phyloP scores from a whole-genome alignment of 1,140 invertebrate genomes.

The Heliconius melpomene region DNA sequence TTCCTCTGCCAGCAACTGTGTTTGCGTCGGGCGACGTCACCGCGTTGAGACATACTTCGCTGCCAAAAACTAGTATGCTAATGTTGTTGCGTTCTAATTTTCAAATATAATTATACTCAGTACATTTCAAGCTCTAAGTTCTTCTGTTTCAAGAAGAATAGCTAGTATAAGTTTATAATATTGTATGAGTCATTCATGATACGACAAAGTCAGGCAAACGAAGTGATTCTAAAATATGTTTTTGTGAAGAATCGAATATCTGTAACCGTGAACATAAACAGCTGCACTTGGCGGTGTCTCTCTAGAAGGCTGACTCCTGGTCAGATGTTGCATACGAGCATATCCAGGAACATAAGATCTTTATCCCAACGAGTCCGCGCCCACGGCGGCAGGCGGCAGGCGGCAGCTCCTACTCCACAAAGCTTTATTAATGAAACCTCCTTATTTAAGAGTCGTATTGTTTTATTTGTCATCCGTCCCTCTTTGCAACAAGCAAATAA shows the following conservation, averaged over 20 bases:
- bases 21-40: background rate
- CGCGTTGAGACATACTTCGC: background rate
- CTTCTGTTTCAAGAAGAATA: background rate
- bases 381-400: no score
- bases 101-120: background rate
- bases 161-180: background rate
- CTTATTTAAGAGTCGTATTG: background rate
- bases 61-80: constrained; percentile 4
- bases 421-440: background rate
- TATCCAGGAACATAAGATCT: background rate
- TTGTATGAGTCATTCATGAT: background rate
- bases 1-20: background rate
- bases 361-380: background rate
- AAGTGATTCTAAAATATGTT: background rate
- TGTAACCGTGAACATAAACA: background rate
- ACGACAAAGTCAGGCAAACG: background rate
- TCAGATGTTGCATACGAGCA: no score
- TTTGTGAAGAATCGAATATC: background rate
- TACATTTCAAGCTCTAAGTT: background rate
- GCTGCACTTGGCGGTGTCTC: background rate
- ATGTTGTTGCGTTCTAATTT: background rate
- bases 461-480: background rate
- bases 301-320: no score
- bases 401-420: background rate
- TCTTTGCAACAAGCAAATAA: background rate